Evolutionary conservation across 2,888 invertebrate species (phyloP).

Genomic region (Xanthorhoe designata): DNA sequence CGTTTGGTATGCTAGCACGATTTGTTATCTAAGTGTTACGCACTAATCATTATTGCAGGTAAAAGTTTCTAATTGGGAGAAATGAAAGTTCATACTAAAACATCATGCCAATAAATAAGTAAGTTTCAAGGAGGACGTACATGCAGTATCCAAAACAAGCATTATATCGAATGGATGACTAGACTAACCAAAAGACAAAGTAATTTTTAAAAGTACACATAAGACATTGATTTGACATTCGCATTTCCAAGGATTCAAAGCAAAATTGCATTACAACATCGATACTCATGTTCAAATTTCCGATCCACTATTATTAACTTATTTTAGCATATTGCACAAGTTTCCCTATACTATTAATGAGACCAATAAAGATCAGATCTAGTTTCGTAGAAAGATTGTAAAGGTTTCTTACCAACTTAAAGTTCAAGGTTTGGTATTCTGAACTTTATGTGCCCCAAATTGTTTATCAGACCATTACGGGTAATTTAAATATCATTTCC

Average conservation of each 20-base stretch:
- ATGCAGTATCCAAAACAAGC: background rate
- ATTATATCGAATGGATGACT: background rate
- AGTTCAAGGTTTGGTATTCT: conserved; percentile 43
- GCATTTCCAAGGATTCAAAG: conserved; percentile 29
- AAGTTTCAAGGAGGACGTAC: background rate
- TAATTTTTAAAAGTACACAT: background rate
- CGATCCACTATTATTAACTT: conserved; percentile 5
- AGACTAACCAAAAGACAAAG: background rate
- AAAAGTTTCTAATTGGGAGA: conserved; percentile 16
- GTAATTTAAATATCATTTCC: conserved; percentile 3
- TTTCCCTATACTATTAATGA: conserved; percentile 19
- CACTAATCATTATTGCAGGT: conserved; percentile 30
- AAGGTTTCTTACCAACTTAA: conserved; percentile 42
- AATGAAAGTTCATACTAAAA: background rate
- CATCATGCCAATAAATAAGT: background rate
- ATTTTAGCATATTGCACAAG: conserved; percentile 19
- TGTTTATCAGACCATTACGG: conserved; percentile 16
- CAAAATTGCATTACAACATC: conserved; percentile 36
- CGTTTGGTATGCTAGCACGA: conserved; percentile 27
- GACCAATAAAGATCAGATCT: conserved; percentile 34
- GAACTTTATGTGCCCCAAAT: conserved; percentile 30
- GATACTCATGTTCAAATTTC: conserved; percentile 7
- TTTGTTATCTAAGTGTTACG: conserved; percentile 38
- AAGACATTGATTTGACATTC: background rate
- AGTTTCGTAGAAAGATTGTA: conserved; percentile 36